Evolutionary conservation across 2,797 vertebrate species (phyloP).

Genomic region (Lepidocolaptes lacrymiger): DNA sequence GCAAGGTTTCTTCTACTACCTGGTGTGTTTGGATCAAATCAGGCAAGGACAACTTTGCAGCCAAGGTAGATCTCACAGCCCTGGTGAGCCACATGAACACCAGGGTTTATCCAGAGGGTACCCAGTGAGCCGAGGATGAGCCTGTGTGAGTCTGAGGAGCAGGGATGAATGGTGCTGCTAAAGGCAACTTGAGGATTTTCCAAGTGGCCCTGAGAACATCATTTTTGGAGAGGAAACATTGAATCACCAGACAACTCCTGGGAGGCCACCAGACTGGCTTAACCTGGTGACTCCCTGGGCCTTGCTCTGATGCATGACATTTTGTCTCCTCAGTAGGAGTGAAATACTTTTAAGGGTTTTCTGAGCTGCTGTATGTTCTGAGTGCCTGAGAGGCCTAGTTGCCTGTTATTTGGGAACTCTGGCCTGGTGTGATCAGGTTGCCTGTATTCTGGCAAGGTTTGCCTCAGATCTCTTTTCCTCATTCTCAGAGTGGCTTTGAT

Average conservation of each 20-base stretch:
- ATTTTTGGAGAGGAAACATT: not conserved
- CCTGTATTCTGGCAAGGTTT: not conserved
- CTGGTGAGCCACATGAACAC: not conserved
- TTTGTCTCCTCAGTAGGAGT: not conserved
- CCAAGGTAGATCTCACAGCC: not conserved
- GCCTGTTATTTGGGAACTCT: not conserved
- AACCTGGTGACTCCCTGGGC: not conserved
- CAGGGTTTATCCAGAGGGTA: not conserved
- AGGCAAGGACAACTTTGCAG: not conserved
- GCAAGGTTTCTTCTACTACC: not conserved
- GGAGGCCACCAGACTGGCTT: not conserved
- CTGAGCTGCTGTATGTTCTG: not conserved
- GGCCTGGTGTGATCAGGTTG: not conserved
- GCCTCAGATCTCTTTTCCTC: not conserved
- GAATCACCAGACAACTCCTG: not conserved
- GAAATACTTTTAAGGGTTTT: not conserved
- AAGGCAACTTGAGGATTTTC: not conserved
- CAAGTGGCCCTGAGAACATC: not conserved
- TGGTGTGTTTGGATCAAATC: not conserved
- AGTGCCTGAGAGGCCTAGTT: not conserved
- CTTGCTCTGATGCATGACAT: not conserved
- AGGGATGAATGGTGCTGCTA: not conserved
- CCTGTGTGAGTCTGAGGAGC: not conserved
- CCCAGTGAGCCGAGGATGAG: not conserved
- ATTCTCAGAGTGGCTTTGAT: constrained; percentile 88